Conservation (phyloP, 1,140 invertebrate species). For the Helicoverpa zea region DNA sequence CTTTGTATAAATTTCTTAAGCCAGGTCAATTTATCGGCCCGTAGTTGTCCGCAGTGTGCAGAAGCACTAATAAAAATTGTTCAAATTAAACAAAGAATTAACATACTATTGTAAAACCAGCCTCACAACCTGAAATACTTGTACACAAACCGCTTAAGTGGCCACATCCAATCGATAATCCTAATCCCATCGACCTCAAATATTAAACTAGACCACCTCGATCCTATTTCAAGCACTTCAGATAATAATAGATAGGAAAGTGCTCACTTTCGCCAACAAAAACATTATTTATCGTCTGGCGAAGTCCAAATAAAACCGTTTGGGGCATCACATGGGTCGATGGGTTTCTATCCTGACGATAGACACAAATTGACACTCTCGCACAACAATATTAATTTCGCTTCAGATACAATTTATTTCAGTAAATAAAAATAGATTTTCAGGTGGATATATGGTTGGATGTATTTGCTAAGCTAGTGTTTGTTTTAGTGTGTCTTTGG, state of each 20-base stretch:
- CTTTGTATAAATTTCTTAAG: too few relatives aligned
- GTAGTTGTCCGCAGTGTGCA: too few relatives aligned
- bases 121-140: background rate
- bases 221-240: background rate
- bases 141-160: background rate
- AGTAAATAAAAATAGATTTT: conserved; percentile 6
- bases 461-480: too few relatives aligned
- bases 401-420: conserved; percentile 6
- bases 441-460: background rate
- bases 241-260: background rate
- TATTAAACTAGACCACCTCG: background rate
- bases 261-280: conserved; percentile 2
- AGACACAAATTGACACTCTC: background rate
- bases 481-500: too few relatives aligned
- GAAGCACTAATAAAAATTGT: too few relatives aligned
- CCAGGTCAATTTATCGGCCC: too few relatives aligned
- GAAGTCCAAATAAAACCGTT: conserved; percentile 17
- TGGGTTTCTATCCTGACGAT: background rate
- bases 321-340: conserved; percentile 14
- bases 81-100: too few relatives aligned
- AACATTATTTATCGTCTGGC: conserved; percentile 13
- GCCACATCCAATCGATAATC: background rate
- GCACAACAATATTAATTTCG: conserved; percentile 10
- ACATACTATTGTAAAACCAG: too few relatives aligned
- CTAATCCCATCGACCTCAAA: background rate